phyloP scores from a whole-genome alignment of 2,113 vertebrate genomes.

The Notarius lentiginosus region DNA sequence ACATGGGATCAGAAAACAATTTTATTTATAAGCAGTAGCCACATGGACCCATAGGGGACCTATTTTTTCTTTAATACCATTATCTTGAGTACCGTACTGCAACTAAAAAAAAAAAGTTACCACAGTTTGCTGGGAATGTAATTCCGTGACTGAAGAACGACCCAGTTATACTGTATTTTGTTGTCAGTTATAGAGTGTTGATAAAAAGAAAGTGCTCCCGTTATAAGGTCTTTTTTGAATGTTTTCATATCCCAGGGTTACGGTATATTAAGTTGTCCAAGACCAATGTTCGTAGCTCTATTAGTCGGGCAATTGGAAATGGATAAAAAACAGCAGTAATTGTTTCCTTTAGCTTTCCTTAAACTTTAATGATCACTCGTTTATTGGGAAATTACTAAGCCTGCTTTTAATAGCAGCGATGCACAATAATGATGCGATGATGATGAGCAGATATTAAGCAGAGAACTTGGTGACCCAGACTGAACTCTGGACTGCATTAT shows the following conservation, averaged over 20 bases:
- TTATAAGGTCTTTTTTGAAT: neutral
- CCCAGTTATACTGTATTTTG: neutral
- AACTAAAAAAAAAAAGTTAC: too few relatives aligned
- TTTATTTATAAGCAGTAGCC: too few relatives aligned
- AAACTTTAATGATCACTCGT: conserved; percentile 1
- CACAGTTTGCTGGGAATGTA: too few relatives aligned
- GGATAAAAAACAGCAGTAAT: neutral
- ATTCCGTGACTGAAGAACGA: too few relatives aligned
- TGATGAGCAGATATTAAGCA: conserved; percentile 6
- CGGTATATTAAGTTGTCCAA: neutral
- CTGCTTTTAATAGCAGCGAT: conserved; percentile 1
- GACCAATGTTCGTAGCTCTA: neutral
- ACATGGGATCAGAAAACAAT: too few relatives aligned
- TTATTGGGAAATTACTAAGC: neutral
- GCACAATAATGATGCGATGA: neutral
- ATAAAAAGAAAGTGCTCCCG: neutral
- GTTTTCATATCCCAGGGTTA: neutral
- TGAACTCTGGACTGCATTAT: conserved; percentile 44
- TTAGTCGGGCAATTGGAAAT: neutral
- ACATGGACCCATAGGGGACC: too few relatives aligned
- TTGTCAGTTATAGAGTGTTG: neutral
- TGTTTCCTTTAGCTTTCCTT: neutral
- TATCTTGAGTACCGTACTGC: too few relatives aligned
- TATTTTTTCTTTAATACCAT: too few relatives aligned
- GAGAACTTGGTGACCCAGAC: conserved; percentile 28